Conservation (phyloP, 2,888 invertebrate genomes). For the Orthosia gothica region DNA sequence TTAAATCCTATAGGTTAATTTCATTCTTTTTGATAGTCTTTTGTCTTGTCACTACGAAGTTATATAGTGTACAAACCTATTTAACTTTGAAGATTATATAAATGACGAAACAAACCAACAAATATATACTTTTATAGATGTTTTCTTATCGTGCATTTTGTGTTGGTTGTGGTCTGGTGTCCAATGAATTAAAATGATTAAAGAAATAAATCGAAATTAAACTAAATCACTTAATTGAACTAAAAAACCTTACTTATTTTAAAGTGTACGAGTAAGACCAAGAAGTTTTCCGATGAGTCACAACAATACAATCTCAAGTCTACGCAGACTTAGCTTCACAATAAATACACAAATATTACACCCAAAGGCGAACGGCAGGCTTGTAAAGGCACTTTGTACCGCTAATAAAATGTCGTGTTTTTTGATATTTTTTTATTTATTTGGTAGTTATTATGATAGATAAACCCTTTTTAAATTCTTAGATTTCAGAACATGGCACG, state of each 20-base stretch:
- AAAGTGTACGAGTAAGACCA: no score
- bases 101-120: background rate
- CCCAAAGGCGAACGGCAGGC: no score
- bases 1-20: background rate
- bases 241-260: background rate
- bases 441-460: no score
- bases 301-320: no score
- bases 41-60: background rate
- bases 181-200: background rate
- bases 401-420: no score
- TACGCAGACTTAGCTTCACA: no score
- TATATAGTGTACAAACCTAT: background rate
- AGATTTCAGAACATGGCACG: no score
- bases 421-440: no score
- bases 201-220: background rate
- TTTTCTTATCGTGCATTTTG: background rate
- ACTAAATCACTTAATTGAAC: background rate
- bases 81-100: background rate
- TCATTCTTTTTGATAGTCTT: background rate
- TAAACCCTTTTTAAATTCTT: no score
- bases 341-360: no score
- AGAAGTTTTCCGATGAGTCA: no score
- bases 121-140: background rate
- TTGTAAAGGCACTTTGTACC: no score
- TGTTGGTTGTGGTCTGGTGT: background rate